A percentile compares a stretch with the other conserved stretches of the same genome.
phyloP scores from a whole-genome alignment of 2,797 vertebrate species.

The Natrix natrix region DNA sequence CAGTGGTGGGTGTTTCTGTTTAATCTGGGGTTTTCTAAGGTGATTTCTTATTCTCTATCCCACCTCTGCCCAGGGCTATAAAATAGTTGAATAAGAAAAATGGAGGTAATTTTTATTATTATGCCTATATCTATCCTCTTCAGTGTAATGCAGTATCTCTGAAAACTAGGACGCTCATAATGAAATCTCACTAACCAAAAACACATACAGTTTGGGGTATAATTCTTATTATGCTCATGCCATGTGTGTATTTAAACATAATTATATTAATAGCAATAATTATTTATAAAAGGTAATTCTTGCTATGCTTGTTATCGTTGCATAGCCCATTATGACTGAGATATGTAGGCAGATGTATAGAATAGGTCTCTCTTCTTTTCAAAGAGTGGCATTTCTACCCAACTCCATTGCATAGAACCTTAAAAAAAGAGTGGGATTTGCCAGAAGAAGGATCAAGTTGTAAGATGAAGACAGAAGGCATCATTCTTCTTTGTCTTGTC shows the following conservation, averaged over 20 bases:
- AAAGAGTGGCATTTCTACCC: not conserved
- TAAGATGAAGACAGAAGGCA: constrained; percentile 8
- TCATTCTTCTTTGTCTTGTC: constrained; percentile 20
- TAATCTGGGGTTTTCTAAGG: not conserved
- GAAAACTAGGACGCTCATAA: not conserved
- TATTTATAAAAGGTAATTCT: not conserved
- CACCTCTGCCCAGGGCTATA: not conserved
- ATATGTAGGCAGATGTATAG: not conserved
- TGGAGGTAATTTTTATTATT: not conserved
- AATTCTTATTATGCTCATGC: not conserved
- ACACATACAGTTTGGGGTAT: not conserved
- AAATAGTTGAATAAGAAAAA: not conserved
- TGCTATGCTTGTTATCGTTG: not conserved
- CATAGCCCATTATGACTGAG: not conserved
- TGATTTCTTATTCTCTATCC: not conserved
- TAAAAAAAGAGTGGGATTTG: constrained; percentile 6
- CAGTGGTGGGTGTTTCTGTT: not conserved
- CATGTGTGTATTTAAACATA: not conserved
- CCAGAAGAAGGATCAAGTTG: not conserved
- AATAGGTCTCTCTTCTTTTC: not conserved
- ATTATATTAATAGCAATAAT: not conserved
- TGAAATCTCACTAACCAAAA: not conserved
- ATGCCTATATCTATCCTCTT: not conserved
- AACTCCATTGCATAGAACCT: not conserved
- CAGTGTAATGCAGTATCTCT: not conserved